Conservation (phyloP, 2,797 vertebrate genomes). For the Neoniphon sammara region DNA sequence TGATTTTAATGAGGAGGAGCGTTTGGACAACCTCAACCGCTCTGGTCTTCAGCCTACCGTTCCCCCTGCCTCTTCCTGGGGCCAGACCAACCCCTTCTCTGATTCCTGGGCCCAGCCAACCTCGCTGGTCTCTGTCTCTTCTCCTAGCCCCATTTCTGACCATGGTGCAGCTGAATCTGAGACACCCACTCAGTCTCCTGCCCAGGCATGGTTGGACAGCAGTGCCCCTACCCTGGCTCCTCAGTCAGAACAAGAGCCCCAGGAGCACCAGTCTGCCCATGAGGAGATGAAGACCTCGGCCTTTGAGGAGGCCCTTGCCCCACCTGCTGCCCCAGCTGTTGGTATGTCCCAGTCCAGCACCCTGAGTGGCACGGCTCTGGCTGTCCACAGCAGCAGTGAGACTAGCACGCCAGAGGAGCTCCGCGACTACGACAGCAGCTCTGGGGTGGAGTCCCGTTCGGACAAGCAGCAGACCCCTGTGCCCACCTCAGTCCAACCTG, state of each 20-base stretch:
- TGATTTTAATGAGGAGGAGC: constrained; percentile 76
- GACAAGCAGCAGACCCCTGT: constrained; percentile 85
- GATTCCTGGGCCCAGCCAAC: constrained; percentile 79
- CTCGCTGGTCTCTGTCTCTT: constrained; percentile 50
- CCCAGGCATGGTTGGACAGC: constrained; percentile 70
- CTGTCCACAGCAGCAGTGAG: constrained; percentile 88
- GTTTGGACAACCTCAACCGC: constrained; percentile 77
- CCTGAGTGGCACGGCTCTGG: constrained; percentile 83
- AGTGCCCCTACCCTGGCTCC: constrained; percentile 53
- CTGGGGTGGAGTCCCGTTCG: constrained; percentile 88
- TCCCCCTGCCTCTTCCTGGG: constrained; percentile 73
- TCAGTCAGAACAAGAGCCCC: constrained; percentile 47
- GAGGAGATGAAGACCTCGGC: constrained; percentile 51
- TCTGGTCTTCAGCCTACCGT: constrained; percentile 50
- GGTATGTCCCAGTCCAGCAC: constrained; percentile 83
- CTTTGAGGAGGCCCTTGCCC: constrained; percentile 38
- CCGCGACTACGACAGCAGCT: constrained; percentile 92
- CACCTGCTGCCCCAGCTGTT: constrained; percentile 43
- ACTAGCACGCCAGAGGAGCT: constrained; percentile 93
- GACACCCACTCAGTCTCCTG: constrained; percentile 76
- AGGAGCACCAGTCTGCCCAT: constrained; percentile 21
- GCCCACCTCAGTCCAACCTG: constrained; percentile 72
- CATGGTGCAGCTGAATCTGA: constrained; percentile 70
- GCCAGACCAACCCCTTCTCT: constrained; percentile 76
- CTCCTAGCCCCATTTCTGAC: constrained; percentile 73